Percentiles rank a stretch among this genome's conserved stretches.
phyloP scores from a whole-genome alignment of 2,797 vertebrate species.

The Lemur catta region DNA sequence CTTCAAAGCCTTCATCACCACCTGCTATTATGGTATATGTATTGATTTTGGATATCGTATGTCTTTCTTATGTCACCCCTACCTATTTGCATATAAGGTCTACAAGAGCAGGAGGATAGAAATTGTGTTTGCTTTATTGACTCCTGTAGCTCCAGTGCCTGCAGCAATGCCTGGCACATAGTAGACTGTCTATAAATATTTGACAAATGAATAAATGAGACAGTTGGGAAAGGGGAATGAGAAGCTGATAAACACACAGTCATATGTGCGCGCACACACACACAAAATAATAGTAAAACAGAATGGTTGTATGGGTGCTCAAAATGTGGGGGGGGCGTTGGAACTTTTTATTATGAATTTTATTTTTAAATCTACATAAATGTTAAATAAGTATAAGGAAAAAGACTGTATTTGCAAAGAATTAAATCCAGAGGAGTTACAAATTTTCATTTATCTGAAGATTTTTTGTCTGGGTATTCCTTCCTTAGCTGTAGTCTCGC shows the following conservation, averaged over 20 bases:
- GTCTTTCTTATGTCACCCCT: not conserved
- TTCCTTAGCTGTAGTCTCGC: slow-evolving; percentile 84
- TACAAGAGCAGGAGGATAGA: not conserved
- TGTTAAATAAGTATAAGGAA: not conserved
- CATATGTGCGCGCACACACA: not conserved
- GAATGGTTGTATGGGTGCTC: not conserved
- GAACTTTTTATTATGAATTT: not conserved
- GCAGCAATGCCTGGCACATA: not conserved
- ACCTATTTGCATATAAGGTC: not conserved
- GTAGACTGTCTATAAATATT: not conserved
- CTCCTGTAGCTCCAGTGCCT: too few species aligned
- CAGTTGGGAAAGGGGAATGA: not conserved
- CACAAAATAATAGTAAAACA: not conserved
- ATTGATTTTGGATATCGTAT: not conserved
- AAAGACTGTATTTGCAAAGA: not conserved
- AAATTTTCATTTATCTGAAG: slow-evolving; percentile 50
- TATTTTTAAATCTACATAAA: slow-evolving; percentile 34
- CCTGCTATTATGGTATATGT: fast-evolving
- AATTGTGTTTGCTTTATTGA: not conserved
- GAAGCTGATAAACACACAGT: not conserved
- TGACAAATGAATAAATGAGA: not conserved
- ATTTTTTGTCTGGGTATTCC: slow-evolving; percentile 46
- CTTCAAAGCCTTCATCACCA: not conserved
- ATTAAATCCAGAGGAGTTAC: slow-evolving; percentile 17
- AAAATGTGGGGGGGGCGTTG: not conserved